These are phyloP conservation scores for Alexandromys fortis DNA, from an alignment of 2,113 vertebrate species.

Conservation along the genomic window DNA sequence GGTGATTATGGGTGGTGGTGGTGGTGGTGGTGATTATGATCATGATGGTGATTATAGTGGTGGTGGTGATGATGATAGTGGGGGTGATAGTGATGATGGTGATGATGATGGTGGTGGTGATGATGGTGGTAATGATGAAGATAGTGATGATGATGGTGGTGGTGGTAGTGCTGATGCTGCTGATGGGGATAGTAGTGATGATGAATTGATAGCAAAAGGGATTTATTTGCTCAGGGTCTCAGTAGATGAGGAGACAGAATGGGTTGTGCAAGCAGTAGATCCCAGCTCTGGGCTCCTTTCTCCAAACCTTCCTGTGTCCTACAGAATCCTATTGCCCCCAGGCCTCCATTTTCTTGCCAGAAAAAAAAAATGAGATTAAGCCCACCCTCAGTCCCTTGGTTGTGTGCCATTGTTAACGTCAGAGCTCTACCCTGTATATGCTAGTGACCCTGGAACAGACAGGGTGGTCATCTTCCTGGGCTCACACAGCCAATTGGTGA, in stretches of 20 bases:
- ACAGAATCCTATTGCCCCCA: neutral
- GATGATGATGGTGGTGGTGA: no score
- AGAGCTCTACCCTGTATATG: neutral
- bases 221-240: neutral
- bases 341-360: neutral
- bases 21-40: accelerated
- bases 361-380: neutral
- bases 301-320: neutral
- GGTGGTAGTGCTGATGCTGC: no score
- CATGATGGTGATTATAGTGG: neutral
- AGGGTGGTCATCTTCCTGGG: neutral
- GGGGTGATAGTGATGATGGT: no score
- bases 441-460: neutral
- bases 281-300: neutral
- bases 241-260: neutral
- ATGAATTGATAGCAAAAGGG: neutral
- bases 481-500: neutral
- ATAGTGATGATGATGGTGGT: neutral
- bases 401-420: neutral
- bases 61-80: neutral
- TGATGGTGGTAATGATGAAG: neutral
- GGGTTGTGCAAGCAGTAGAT: neutral
- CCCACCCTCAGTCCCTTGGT: neutral
- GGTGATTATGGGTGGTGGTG: neutral
- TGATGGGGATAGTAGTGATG: no score